phyloP scores from a whole-genome alignment of 1,140 invertebrate genomes.

The Lasaia peninsularis region DNA sequence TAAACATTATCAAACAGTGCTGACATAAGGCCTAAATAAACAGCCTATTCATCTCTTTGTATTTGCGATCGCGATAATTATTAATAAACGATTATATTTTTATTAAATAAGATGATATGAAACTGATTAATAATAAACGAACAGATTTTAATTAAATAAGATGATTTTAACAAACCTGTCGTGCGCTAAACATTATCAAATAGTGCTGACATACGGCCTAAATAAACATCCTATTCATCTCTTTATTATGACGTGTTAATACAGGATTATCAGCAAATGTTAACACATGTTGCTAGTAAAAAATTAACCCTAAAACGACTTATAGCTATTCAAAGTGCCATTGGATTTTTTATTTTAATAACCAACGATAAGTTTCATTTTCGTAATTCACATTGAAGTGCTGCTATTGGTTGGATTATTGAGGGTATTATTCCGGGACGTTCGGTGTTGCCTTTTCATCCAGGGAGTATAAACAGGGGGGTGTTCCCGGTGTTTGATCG shows the following conservation, averaged over 20 bases:
- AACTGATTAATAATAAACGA: conserved; percentile 3
- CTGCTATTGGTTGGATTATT: conserved; percentile 59
- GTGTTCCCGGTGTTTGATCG: conserved; percentile 67
- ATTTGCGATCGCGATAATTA: no score
- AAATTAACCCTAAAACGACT: conserved; percentile 37
- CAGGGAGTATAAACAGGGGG: conserved; percentile 74
- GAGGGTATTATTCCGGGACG: conserved; percentile 74
- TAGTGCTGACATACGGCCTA: conserved; percentile 63
- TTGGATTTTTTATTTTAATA: conserved; percentile 32
- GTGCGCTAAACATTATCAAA: conserved; percentile 55
- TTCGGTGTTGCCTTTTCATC: conserved; percentile 76
- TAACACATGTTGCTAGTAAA: conserved; percentile 76
- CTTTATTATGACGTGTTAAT: conserved; percentile 77
- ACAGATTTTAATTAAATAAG: conserved; percentile 41
- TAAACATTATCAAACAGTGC: conserved; percentile 59
- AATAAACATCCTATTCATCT: conserved; percentile 72
- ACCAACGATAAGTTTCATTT: conserved; percentile 33
- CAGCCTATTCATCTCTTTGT: conserved; percentile 68
- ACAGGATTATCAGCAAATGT: conserved; percentile 75
- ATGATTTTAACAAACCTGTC: conserved; percentile 63
- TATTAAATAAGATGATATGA: no score
- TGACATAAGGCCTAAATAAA: conserved; percentile 72
- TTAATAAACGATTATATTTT: no score
- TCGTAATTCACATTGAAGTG: conserved; percentile 23
- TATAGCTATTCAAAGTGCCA: conserved; percentile 23